phyloP scores from a whole-genome alignment of 2,888 invertebrate species.

The Sinohyriopsis cumingii region DNA sequence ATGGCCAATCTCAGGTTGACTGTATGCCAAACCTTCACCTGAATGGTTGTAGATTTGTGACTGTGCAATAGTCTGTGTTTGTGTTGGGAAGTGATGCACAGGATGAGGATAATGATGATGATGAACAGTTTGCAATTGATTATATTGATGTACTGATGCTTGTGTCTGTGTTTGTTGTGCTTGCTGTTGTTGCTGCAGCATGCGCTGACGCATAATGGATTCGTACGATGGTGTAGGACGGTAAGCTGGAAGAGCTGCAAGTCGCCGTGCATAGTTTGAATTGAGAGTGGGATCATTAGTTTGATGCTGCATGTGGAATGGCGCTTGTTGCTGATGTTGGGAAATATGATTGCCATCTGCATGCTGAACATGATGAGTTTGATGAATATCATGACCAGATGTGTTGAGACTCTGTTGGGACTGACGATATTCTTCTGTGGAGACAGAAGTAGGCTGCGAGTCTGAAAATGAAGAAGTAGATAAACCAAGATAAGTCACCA shows the following conservation, averaged over 20 bases:
- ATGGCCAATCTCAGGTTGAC: slow-evolving; percentile 39
- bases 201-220: slow-evolving; percentile 85
- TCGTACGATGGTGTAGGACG: slow-evolving; percentile 95
- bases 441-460: slow-evolving; percentile 38
- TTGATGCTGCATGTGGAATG: slow-evolving; percentile 15
- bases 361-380: slow-evolving; percentile 9
- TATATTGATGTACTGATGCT: too few species aligned
- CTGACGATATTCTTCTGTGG: slow-evolving; percentile 52
- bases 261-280: slow-evolving; percentile 48
- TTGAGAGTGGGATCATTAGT: slow-evolving; percentile 24
- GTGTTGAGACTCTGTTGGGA: slow-evolving; percentile 60
- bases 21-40: slow-evolving; percentile 40
- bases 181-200: slow-evolving; percentile 31
- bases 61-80: slow-evolving; percentile 43
- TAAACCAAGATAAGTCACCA: too few species aligned
- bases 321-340: slow-evolving; percentile 17
- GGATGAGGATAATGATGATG: too few species aligned
- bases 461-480: slow-evolving; percentile 21
- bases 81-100: neutral
- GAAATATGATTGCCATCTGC: slow-evolving; percentile 1
- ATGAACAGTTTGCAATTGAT: too few species aligned
- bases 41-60: slow-evolving; percentile 54
- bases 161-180: neutral
- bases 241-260: slow-evolving; percentile 69
- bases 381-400: slow-evolving; percentile 28